phyloP scores from a whole-genome alignment of 1,140 invertebrate genomes.

The Drosophila parvula region DNA sequence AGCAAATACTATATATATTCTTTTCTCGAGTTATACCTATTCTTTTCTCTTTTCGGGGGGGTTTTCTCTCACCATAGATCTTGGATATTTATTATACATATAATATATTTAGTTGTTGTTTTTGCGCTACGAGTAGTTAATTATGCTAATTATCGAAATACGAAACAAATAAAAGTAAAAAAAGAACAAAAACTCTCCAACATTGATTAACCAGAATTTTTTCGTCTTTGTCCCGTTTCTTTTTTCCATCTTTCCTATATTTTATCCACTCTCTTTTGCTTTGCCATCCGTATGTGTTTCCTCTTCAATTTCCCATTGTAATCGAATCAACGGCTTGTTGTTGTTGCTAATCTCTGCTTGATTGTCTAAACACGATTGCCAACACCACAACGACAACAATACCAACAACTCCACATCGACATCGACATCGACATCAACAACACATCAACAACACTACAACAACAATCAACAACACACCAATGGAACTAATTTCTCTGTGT shows the following conservation, averaged over 20 bases:
- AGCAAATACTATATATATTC: conserved; percentile 30
- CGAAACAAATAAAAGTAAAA: conserved; percentile 12
- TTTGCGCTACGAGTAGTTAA: conserved; percentile 77
- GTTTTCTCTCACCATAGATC: conserved; percentile 27
- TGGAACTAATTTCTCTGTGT: conserved; percentile 25
- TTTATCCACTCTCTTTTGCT: conserved; percentile 56
- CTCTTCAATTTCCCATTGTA: conserved; percentile 59
- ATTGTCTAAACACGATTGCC: conserved; percentile 58
- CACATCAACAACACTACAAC: conserved; percentile 35
- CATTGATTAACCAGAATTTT: conserved; percentile 63
- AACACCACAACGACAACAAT: conserved; percentile 47
- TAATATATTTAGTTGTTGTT: conserved; percentile 51
- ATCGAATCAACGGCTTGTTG: conserved; percentile 72
- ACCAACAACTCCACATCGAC: conserved; percentile 35
- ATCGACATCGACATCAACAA: conserved; percentile 36
- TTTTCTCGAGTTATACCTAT: conserved; percentile 19
- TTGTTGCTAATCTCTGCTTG: conserved; percentile 58
- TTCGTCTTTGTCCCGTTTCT: conserved; percentile 76
- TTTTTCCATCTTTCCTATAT: conserved; percentile 69
- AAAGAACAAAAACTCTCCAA: conserved; percentile 18
- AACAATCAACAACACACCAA: conserved; percentile 35
- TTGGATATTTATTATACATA: conserved; percentile 9
- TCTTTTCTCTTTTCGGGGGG: conserved; percentile 36
- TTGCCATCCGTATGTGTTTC: conserved; percentile 49
- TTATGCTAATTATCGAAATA: conserved; percentile 44